Evolutionary conservation across 2,113 vertebrate species (phyloP), one percentile per base, ranked within the genome.

Genomic region (Acinonyx jubatus): DNA sequence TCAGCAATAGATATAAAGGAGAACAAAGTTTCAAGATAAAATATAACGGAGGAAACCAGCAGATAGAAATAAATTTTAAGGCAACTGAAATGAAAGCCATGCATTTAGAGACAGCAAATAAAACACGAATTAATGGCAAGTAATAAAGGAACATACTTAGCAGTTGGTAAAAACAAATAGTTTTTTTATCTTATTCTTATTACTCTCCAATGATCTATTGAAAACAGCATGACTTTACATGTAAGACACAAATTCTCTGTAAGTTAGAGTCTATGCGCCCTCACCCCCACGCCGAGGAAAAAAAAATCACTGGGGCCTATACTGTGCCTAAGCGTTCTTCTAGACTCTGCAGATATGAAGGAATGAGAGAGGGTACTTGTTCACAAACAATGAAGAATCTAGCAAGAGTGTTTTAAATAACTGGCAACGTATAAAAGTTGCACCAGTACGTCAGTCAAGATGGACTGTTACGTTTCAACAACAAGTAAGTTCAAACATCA

Each of bases 31-130:
- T 82, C 25, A 27, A 38, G n/a, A 74, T 55, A 95, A 94, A 97
- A 93, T n/a, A 45, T 5, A 97, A 90, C 16, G 57, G 36, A 91
- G 93, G 79, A 93, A 66, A 76, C 33, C 65, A 96, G 69, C 21
- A 19, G 63, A 63, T 10, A 94, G 52, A 96, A 87, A 78, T 78
- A 89, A 83, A 84, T 76, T 55, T 69, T 92, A 79, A 95, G 65
- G 69, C 68, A 84, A 76, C 19, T n/a, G 27, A 95, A 97, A 95
- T 92, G 88, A 92, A 97, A 95, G 76, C 12, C 96, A 94, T 92
- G 81, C 12, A 91, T 94, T 83, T 87, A 45, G 50, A 79, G 57
- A 65, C 33, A 94, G 57, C 96, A 97, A 97, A 92, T 90, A 63
- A 95, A 95, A 69, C 27, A 74, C 4, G 33, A 33, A 76, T 95